phyloP scores from a whole-genome alignment of 2,113 vertebrate genomes.

The Sigmodon hispidus region DNA sequence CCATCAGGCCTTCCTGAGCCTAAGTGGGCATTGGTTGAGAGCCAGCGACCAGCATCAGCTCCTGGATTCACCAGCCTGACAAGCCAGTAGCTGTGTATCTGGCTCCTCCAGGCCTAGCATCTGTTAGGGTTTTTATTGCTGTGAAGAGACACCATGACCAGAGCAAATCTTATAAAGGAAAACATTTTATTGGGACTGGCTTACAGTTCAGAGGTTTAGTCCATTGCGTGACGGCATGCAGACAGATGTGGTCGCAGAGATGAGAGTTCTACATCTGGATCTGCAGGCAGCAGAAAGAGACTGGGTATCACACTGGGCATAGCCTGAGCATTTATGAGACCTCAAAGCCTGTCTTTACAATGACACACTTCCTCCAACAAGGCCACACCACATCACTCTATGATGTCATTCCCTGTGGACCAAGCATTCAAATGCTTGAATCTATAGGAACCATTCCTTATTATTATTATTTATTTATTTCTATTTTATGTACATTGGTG shows the following conservation, averaged over 20 bases:
- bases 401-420: background rate
- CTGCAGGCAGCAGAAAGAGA: background rate
- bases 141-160: background rate
- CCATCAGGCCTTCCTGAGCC: background rate
- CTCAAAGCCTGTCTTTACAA: background rate
- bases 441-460: background rate
- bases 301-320: background rate
- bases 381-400: background rate
- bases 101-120: background rate
- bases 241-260: background rate
- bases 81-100: background rate
- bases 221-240: background rate
- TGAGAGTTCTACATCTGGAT: background rate
- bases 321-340: background rate
- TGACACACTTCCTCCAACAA: too few relatives aligned
- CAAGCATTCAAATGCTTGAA: background rate
- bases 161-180: background rate
- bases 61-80: rapidly evolving
- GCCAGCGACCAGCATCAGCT: rapidly evolving
- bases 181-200: background rate
- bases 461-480: background rate
- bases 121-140: background rate
- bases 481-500: background rate
- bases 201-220: background rate
- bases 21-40: rapidly evolving